These are phyloP conservation scores for Chloropsis cyanopogon DNA, from an alignment of 2,113 vertebrate genomes.

Conservation along the genomic window DNA sequence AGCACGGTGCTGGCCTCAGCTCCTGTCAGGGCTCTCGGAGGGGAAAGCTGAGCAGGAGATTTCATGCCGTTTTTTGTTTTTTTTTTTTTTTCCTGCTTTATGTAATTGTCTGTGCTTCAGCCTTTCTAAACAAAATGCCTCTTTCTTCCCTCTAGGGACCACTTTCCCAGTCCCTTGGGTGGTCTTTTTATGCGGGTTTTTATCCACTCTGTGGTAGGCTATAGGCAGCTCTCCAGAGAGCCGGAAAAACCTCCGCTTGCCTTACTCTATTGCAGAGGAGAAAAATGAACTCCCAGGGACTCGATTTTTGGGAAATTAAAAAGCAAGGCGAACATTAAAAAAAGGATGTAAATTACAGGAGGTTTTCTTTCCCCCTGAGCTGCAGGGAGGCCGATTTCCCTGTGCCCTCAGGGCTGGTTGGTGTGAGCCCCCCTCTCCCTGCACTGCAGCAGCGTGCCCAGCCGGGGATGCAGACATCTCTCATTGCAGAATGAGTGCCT, in stretches of 20 bases:
- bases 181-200: conserved; percentile 55
- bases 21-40: neutral
- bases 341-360: neutral
- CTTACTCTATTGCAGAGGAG: neutral
- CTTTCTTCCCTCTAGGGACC: conserved; percentile 57
- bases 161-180: conserved; percentile 65
- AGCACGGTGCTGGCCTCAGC: fast-evolving
- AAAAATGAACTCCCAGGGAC: neutral
- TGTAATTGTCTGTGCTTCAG: conserved; percentile 43
- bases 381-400: neutral
- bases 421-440: neutral
- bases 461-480: neutral
- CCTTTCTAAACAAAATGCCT: conserved; percentile 53
- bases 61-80: neutral
- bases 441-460: neutral
- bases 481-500: neutral
- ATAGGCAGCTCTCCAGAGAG: conserved; percentile 47
- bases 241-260: neutral
- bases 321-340: neutral
- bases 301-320: neutral
- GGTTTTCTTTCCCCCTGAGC: neutral
- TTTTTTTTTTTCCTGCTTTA: neutral
- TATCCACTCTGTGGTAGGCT: conserved; percentile 40
- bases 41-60: neutral
- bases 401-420: neutral